Base-by-base conservation (phyloP, 1,140 invertebrate genomes). In the Papilio polyxenes region DNA sequence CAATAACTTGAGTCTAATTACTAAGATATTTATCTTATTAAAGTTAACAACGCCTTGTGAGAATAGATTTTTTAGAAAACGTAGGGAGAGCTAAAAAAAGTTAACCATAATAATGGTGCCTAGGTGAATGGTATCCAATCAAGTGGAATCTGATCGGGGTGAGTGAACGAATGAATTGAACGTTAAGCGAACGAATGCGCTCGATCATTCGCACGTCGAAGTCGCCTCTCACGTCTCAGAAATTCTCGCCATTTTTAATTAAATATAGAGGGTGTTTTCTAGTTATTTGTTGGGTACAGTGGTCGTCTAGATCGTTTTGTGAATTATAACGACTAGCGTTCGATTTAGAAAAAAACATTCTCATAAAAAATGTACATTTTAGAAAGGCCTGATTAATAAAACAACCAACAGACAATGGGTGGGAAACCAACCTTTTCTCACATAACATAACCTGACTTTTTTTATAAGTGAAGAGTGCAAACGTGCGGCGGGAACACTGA, bases 161-260 rank as follows among this genome's bases (percentile, higher is more conserved):
- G 69, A 74, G 0, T n/a, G 72, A 75, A 48, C 72, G 8, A 75
- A 17, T 75, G 37, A 75, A 75, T 48, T 40, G n/a, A 75, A 17
- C 40, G 40, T 75, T 75, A 75, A 75, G 40, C 44, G 72, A 75
- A 75, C 17, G 72, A 75, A 17, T 69, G 62, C 62, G 20, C 44
- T 75, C 17, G 37, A 0, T 72, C 69, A 15, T n/a, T 44, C 72
- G 17, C 72, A 75, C 40, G 72, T 74, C 72, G 40, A 75, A 48
- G 72, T 75, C 72, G 17, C 72, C 72, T 44, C 44, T 75, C 72
- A 75, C 72, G 72, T 75, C 17, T 4, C 72, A 48, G 44, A 75
- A 40, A 75, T 75, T 75, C 72, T 75, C 72, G 72, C 15, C 44
- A 75, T 48, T 8, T 75, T 75, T 75, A 75, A 75, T 75, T 75